Percentiles rank a stretch among this genome's conserved stretches.
Evolutionary conservation across 2,113 vertebrate genomes (phyloP).

Genomic region (Catharus minimus): DNA sequence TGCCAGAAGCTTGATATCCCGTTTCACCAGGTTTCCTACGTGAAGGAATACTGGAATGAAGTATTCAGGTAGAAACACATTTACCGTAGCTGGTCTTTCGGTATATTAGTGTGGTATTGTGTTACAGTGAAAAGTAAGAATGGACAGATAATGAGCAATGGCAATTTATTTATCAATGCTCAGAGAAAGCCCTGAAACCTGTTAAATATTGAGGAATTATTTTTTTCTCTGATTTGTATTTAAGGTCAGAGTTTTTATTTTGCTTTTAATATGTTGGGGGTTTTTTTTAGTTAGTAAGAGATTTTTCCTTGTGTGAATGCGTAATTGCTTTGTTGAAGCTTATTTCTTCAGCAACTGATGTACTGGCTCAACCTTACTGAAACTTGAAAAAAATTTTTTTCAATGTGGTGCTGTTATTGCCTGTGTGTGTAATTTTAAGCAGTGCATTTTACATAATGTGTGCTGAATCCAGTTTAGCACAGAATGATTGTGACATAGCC

Average conservation of each 20-base stretch:
- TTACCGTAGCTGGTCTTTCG: not conserved
- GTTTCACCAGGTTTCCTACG: constrained; percentile 92
- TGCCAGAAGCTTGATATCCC: constrained; percentile 87
- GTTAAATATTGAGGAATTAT: not conserved
- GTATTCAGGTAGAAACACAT: constrained; percentile 86
- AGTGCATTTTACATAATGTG: not conserved
- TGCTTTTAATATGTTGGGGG: not conserved
- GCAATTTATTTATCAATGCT: not conserved
- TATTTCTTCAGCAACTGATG: not conserved
- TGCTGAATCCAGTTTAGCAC: not conserved
- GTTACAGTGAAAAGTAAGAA: not conserved
- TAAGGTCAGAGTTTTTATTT: not conserved
- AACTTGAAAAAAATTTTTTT: not conserved
- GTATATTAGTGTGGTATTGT: rapidly evolving
- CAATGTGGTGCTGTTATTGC: not conserved
- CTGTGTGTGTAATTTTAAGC: rapidly evolving
- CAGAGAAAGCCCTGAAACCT: not conserved
- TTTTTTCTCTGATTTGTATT: not conserved
- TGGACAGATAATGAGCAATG: not conserved
- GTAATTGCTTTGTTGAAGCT: not conserved
- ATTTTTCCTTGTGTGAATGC: not conserved
- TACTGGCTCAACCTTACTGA: not conserved
- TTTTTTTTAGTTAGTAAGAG: not conserved
- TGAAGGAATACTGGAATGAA: constrained; percentile 95
- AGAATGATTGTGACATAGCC: not conserved